A percentile compares a stretch with the other conserved stretches of the same genome.
Evolutionary conservation across 2,113 vertebrate species (phyloP).

Genomic region (Loxodonta africana): DNA sequence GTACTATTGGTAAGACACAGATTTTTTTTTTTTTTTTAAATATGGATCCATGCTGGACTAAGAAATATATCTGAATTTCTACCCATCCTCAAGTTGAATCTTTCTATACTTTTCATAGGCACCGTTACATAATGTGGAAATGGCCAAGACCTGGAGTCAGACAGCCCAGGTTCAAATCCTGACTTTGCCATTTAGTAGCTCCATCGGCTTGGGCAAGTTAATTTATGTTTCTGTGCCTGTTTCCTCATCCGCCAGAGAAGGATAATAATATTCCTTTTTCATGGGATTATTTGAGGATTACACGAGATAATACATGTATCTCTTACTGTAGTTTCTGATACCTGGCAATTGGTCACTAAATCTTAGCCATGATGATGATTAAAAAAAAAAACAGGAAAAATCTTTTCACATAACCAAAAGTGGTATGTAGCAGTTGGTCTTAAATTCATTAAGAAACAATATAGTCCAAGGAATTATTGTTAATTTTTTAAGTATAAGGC

Average conservation of each 20-base stretch:
- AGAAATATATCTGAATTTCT: not conserved
- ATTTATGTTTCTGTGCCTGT: not conserved
- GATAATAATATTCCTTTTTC: not conserved
- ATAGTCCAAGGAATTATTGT: not conserved
- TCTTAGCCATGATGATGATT: not conserved
- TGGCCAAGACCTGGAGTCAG: not conserved
- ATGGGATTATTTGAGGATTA: not conserved
- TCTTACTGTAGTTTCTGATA: not conserved
- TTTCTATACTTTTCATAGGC: not conserved
- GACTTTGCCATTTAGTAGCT: not conserved
- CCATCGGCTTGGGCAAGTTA: not conserved
- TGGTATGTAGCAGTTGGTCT: not conserved
- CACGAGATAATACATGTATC: not conserved
- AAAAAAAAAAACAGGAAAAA: not conserved
- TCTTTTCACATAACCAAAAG: not conserved
- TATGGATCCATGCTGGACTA: not conserved
- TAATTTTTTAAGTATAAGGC: not conserved
- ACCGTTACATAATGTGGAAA: rapidly evolving
- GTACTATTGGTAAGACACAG: not conserved
- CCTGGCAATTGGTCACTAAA: not conserved
- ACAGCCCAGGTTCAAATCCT: not conserved
- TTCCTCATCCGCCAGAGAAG: not conserved
- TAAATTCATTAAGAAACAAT: slow-evolving; percentile 13
- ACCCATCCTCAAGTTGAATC: not conserved
- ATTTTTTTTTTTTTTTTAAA: not conserved